These are phyloP conservation scores for Dendrocopos noguchii DNA, from an alignment of 2,113 vertebrate genomes.

Conservation along the genomic window DNA sequence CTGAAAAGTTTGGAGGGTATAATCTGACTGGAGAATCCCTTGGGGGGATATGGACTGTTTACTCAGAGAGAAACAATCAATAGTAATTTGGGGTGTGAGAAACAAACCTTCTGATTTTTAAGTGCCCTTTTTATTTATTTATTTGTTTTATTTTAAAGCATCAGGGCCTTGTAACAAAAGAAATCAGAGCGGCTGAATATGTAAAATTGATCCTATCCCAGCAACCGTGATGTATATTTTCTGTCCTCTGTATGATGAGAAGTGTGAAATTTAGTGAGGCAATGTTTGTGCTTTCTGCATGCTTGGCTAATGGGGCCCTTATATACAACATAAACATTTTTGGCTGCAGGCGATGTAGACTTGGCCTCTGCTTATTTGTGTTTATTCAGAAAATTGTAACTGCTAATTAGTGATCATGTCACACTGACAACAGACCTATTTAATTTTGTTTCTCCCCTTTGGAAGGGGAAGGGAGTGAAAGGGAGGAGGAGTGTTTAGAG, in stretches of 20 bases:
- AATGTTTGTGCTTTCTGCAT: conserved; percentile 25
- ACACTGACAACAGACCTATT: conserved; percentile 40
- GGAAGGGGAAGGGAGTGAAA: not conserved
- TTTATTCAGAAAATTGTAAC: conserved; percentile 67
- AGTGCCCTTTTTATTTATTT: not conserved
- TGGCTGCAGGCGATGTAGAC: conserved; percentile 23
- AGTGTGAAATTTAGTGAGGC: conserved; percentile 38
- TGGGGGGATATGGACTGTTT: not conserved
- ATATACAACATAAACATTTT: conserved; percentile 3
- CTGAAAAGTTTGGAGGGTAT: not conserved
- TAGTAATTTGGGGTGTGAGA: not conserved
- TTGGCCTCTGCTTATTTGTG: conserved; percentile 67
- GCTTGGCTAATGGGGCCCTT: conserved; percentile 46
- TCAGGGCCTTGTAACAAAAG: not conserved
- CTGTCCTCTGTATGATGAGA: not conserved
- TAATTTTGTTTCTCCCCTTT: conserved; percentile 12
- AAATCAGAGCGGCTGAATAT: not conserved
- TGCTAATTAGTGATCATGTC: conserved; percentile 64
- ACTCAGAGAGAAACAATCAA: not conserved
- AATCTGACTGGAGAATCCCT: not conserved
- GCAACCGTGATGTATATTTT: not conserved
- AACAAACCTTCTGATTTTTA: not conserved
- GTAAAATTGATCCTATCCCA: not conserved
- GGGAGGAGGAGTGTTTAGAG: not conserved
- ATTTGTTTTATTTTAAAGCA: not conserved